Evolutionary conservation across 2,113 vertebrate species (phyloP).

Genomic region (Festucalex cinctus): DNA sequence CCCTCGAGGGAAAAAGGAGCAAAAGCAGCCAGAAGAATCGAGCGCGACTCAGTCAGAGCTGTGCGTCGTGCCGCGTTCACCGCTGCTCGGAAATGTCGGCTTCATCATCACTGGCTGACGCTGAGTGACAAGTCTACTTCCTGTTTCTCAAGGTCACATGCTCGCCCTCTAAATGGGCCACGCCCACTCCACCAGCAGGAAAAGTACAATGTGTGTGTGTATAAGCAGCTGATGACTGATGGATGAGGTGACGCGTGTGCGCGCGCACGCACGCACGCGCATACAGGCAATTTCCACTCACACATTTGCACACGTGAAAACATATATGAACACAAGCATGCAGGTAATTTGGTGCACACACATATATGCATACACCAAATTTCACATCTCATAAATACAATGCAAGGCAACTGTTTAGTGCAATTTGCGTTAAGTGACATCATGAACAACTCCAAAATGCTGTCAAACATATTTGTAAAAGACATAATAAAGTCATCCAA

Average conservation of each 20-base stretch:
- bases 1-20: not conserved
- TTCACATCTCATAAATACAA: too few species aligned
- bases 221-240: not conserved
- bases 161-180: not conserved
- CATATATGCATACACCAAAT: too few species aligned
- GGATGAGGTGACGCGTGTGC: too few species aligned
- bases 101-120: not conserved
- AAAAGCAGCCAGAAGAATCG: not conserved
- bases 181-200: not conserved
- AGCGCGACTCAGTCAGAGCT: not conserved
- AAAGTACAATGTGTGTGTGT: not conserved
- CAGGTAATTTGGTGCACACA: too few species aligned
- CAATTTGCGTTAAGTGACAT: too few species aligned
- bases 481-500: too few species aligned
- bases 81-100: not conserved
- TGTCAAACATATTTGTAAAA: too few species aligned
- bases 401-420: too few species aligned
- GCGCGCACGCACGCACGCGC: not conserved
- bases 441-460: too few species aligned
- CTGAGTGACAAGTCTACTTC: not conserved
- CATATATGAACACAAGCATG: not conserved
- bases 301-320: not conserved
- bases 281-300: too few species aligned
- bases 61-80: not conserved
- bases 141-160: conserved; percentile 1